Conservation (phyloP, 2,797 vertebrate genomes). For the Sebastes oblongus region DNA sequence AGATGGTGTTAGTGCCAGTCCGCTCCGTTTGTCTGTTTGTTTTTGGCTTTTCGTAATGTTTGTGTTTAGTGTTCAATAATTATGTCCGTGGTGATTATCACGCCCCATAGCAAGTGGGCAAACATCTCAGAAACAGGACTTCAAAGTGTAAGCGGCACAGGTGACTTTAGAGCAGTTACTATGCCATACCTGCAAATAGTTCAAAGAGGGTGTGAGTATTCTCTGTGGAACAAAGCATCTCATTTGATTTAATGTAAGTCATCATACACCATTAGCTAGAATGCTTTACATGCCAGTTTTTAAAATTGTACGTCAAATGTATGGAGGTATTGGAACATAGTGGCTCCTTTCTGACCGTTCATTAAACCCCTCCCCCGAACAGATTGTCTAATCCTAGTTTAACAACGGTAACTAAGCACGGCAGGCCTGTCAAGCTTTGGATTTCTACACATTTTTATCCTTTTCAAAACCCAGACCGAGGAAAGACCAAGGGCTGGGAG, state of each 20-base stretch:
- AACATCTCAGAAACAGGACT: constrained; percentile 98
- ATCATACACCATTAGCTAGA: constrained; percentile 55
- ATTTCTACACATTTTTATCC: not conserved
- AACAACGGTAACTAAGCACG: not conserved
- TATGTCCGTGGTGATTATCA: constrained; percentile 93
- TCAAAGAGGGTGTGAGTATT: constrained; percentile 94
- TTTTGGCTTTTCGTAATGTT: constrained; percentile 56
- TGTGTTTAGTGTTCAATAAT: constrained; percentile 86
- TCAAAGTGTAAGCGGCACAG: constrained; percentile 98
- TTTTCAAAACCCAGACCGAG: not conserved
- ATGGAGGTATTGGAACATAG: constrained; percentile 58
- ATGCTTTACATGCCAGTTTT: constrained; percentile 69
- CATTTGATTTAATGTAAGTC: constrained; percentile 48
- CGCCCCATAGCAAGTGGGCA: constrained; percentile 94
- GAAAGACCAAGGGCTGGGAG: too few relatives aligned
- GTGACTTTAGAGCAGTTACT: constrained; percentile 93
- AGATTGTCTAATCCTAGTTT: not conserved
- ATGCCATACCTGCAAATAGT: constrained; percentile 99
- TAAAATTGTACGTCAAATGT: constrained; percentile 57
- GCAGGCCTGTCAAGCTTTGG: not conserved
- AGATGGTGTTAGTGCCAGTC: constrained; percentile 94
- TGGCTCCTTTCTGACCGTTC: not conserved
- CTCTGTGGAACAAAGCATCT: constrained; percentile 68
- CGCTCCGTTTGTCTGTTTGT: constrained; percentile 78
- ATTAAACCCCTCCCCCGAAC: not conserved